Evolutionary conservation across 2,888 invertebrate species (phyloP), one percentile per base, ranked within the genome.

Genomic region (Thera obeliscata): DNA sequence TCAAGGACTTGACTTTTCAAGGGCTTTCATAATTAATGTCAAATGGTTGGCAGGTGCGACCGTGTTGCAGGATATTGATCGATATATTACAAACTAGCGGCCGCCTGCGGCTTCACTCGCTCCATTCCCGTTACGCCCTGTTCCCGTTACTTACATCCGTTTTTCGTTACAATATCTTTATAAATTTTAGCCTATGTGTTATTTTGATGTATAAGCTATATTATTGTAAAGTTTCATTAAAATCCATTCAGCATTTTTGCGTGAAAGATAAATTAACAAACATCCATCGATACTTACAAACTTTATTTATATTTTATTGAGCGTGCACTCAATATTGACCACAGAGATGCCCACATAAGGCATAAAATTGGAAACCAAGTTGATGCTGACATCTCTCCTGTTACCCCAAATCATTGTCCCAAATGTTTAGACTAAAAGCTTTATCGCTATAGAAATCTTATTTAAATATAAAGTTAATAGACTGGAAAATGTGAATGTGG

Each of bases 1-100:
- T 52, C 52, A 52, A 52, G 52, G 52, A 52, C 22, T 22, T 52
- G 49, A 49, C 8, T 52, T n/a, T n/a, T n/a, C n/a, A 7, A 52
- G 33, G 52, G 22, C 52, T 2, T 52, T 7, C 33, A 52, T 52
- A 52, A 52, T 52, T 52, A 3, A 52, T 52, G 49, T 49, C 49
- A 49, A 55, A 55, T 55, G 55, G 55, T n/a, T 36, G n/a, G 36
- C 36, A 38, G 49, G 49, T 49, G n/a, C 36, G 43, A 46, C 8
- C 1, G 43, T 46, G 9, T 9, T 46, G 43, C 43, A 46, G 9
- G 2, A 46, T 46, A 46, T 46, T 7, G 43, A 46, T 46, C 43
- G 7, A 7, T 46, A 46, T 46, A 46, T 9, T 5, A 6, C 1
- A 38, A 38, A 6, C 22, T 22, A 22, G 22, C 22, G 22, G 22